A percentile compares a stretch with the other conserved stretches of the same genome.
These are phyloP conservation scores for Mesitornis unicolor DNA, from an alignment of 2,113 vertebrate species.

Conservation along the genomic window DNA sequence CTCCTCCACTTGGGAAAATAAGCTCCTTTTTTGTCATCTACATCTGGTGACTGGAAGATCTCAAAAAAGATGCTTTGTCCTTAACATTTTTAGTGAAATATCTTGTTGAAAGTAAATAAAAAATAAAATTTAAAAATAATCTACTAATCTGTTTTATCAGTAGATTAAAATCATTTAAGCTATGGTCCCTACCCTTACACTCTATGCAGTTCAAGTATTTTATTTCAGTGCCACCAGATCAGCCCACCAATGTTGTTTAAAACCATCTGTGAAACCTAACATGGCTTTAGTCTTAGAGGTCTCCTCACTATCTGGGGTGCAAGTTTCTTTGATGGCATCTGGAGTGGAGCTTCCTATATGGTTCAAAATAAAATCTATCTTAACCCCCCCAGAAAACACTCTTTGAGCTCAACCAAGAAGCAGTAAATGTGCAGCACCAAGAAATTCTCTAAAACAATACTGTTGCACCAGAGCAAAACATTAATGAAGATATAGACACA, in stretches of 20 bases:
- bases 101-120: neutral
- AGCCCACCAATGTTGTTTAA: neutral
- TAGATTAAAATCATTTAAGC: neutral
- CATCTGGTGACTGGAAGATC: neutral
- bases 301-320: neutral
- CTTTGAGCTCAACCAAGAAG: neutral
- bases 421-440: neutral
- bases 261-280: neutral
- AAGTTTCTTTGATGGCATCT: neutral
- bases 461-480: neutral
- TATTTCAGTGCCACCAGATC: neutral
- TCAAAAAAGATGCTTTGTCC: neutral
- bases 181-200: neutral
- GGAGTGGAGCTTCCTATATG: neutral
- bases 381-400: neutral
- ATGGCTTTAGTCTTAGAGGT: neutral
- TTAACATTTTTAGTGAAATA: neutral
- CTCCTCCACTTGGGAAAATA: neutral
- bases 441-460: neutral
- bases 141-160: neutral
- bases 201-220: neutral
- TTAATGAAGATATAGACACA: neutral
- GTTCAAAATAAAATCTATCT: neutral
- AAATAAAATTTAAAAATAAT: neutral
- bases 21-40: neutral